phyloP scores from a whole-genome alignment of 2,888 invertebrate genomes.

The Neoaliturus tenellus region DNA sequence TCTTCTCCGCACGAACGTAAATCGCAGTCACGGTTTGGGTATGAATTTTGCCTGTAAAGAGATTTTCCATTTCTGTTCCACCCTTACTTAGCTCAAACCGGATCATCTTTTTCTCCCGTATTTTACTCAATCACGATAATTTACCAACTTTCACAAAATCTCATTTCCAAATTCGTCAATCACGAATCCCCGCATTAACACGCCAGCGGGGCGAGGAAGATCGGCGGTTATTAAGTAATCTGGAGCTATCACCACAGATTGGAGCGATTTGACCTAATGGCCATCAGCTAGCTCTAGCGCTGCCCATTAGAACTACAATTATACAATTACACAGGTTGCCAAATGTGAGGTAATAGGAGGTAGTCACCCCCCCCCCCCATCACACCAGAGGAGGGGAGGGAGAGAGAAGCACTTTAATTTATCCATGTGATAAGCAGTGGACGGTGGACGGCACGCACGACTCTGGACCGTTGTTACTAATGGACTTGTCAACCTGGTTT shows the following conservation, averaged over 20 bases:
- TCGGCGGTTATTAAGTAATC: constrained; percentile 38
- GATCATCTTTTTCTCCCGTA: too few species aligned
- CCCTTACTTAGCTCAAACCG: too few species aligned
- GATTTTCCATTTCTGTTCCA: too few species aligned
- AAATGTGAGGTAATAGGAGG: constrained; percentile 8
- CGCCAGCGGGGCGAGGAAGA: neutral
- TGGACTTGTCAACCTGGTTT: constrained; percentile 7
- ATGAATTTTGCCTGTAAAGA: too few species aligned
- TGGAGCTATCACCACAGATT: neutral
- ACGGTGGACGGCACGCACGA: constrained; percentile 17
- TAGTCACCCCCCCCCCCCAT: neutral
- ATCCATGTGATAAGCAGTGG: neutral
- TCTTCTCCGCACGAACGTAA: too few species aligned
- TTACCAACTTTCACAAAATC: too few species aligned
- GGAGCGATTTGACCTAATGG: constrained; percentile 29
- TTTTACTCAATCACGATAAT: too few species aligned
- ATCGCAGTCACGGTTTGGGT: too few species aligned
- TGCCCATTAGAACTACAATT: constrained; percentile 22
- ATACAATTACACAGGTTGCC: constrained; percentile 34
- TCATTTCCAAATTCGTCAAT: neutral
- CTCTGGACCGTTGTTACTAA: neutral
- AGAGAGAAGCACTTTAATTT: constrained; percentile 18
- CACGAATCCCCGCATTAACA: neutral
- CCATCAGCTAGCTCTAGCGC: neutral
- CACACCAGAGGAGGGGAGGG: neutral